These are phyloP conservation scores for Brachirus orientalis DNA, from an alignment of 2,113 vertebrate species.

Conservation along the genomic window DNA sequence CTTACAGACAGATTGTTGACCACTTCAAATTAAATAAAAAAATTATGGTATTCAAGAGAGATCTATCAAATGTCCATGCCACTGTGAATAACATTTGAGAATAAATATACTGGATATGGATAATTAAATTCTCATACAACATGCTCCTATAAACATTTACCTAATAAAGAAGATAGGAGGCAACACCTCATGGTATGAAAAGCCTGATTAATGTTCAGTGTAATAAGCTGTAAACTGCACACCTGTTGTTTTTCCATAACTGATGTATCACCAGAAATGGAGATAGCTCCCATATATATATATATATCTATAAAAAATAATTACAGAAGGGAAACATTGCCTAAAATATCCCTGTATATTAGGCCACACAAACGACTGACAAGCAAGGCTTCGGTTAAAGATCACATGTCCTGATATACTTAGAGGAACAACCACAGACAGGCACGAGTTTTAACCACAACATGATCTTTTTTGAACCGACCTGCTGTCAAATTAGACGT, in stretches of 20 bases:
- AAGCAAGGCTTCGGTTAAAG: slow-evolving; percentile 69
- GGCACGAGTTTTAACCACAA: slow-evolving; percentile 81
- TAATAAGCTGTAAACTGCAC: slow-evolving; percentile 48
- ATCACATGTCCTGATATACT: slow-evolving; percentile 74
- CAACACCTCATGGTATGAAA: slow-evolving; percentile 44
- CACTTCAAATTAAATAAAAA: slow-evolving; percentile 30
- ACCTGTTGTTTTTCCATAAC: slow-evolving; percentile 33
- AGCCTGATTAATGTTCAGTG: slow-evolving; percentile 40
- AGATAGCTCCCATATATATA: slow-evolving; percentile 52
- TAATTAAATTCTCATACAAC: slow-evolving; percentile 55
- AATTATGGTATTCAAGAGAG: slow-evolving; percentile 24
- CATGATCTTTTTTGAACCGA: slow-evolving; percentile 57
- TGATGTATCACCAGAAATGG: slow-evolving; percentile 38
- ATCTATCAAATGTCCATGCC: slow-evolving; percentile 61
- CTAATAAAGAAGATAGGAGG: slow-evolving; percentile 45
- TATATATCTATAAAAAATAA: slow-evolving; percentile 35
- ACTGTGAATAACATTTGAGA: slow-evolving; percentile 57
- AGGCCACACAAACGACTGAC: slow-evolving; percentile 73
- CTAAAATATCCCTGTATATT: slow-evolving; percentile 67
- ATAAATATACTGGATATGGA: slow-evolving; percentile 59
- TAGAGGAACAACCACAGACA: slow-evolving; percentile 80
- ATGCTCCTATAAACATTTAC: slow-evolving; percentile 71
- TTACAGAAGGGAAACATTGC: slow-evolving; percentile 68
- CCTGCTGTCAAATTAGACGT: slow-evolving; percentile 63
- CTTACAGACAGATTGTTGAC: slow-evolving; percentile 24